A percentile compares a stretch with the other conserved stretches of the same genome.
These are phyloP conservation scores for Antechinus stuartii DNA, from an alignment of 2,113 vertebrate genomes.

Conservation along the genomic window DNA sequence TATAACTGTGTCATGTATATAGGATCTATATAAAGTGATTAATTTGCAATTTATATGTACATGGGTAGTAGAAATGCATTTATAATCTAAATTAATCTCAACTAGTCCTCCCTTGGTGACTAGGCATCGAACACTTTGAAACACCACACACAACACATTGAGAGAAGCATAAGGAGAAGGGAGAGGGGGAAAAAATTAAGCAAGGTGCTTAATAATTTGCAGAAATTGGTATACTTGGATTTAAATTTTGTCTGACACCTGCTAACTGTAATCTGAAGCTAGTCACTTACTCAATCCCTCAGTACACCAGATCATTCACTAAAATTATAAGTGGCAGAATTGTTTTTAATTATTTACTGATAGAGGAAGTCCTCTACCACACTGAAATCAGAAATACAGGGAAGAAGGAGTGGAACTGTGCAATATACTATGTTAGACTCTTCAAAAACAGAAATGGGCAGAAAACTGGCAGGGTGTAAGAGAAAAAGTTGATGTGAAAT, in stretches of 20 bases:
- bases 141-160: not conserved
- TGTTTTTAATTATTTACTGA: not conserved
- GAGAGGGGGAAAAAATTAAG: no score
- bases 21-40: not conserved
- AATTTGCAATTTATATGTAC: not conserved
- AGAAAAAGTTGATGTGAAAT: not conserved
- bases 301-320: not conserved
- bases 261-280: not conserved
- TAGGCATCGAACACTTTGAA: not conserved
- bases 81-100: not conserved
- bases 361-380: not conserved
- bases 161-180: not conserved
- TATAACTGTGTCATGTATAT: not conserved
- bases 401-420: not conserved
- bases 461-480: not conserved
- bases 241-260: not conserved
- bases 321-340: not conserved
- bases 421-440: not conserved
- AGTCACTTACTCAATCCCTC: not conserved
- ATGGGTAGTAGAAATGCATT: not conserved
- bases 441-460: not conserved
- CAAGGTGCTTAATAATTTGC: no score
- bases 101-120: not conserved
- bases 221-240: not conserved
- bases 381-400: not conserved